Evolutionary conservation across 2,888 invertebrate species (phyloP), one percentile per base, ranked within the genome.

Genomic region (Timema podura): DNA sequence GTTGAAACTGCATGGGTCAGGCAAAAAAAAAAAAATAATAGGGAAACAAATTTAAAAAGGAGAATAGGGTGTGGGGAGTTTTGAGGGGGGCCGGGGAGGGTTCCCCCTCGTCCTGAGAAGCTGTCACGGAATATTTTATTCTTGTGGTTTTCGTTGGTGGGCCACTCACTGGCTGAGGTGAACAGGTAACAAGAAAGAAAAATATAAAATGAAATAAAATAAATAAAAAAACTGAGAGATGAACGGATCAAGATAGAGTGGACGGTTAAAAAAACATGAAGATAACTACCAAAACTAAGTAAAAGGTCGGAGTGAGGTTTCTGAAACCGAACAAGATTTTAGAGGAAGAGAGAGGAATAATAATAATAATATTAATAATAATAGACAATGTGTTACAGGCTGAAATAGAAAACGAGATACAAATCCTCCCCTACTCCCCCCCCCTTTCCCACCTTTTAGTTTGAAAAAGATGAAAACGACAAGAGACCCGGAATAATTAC

Each of bases 401-500:
- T 61, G 61, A 44, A 61, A 61, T 61, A 61, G 61, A 61, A 61
- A 61, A 61, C 61, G 44, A 61, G 61, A 7, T 45, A 30, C 30
- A 10, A 30, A 6, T n/a, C 57, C 7, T 13, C 15, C 57, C 44
- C 44, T 44, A n/a, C n/a, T n/a, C n/a, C 61, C 57, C 7, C 9
- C 9, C 61, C 30, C 16, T 61, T 61, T 16, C 61, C 61, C 3
- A 13, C 30, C 61, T 45, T 9, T 13, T 30, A 61, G 61, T 44
- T 65, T 70, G 48, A 45, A 65, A 65, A 68, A 68, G 68, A 68
- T 64, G 70, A 51, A 69, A 70, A 70, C 68, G 67, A 70, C 70
- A 70, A 70, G 70, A 68, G 45, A 16, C 54, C 44, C 68, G 70
- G 64, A 68, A 70, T 70, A 70, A 68, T 68, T 68, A 70, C 65